Evolutionary conservation across 1,140 invertebrate species (phyloP).

Genomic region (Drosophila lacertosa): DNA sequence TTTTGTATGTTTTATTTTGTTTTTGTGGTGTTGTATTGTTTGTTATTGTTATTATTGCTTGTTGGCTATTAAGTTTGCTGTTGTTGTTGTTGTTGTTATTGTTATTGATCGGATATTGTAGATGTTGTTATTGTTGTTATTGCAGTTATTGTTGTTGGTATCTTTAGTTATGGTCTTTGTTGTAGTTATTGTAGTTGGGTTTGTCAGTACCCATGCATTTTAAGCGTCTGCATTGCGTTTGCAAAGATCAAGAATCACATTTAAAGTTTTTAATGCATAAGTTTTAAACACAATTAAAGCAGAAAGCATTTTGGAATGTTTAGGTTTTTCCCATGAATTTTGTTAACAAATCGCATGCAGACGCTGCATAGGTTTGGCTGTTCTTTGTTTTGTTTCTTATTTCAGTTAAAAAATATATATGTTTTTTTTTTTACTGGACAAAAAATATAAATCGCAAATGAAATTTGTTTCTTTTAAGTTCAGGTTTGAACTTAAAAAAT

Average conservation of each 20-base stretch:
- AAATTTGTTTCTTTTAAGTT: slow-evolving; percentile 59
- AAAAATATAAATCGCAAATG: slow-evolving; percentile 45
- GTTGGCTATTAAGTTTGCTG: slow-evolving; percentile 40
- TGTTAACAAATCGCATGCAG: slow-evolving; percentile 24
- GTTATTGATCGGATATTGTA: slow-evolving; percentile 73
- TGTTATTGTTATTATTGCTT: slow-evolving; percentile 55
- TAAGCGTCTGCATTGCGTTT: slow-evolving; percentile 42
- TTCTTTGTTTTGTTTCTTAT: slow-evolving; percentile 36
- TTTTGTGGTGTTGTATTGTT: slow-evolving; percentile 57
- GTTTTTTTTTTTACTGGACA: slow-evolving; percentile 20
- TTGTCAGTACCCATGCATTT: slow-evolving; percentile 36
- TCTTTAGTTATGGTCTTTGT: slow-evolving; percentile 47
- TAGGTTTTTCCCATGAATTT: slow-evolving; percentile 18
- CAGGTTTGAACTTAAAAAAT: slow-evolving; percentile 28
- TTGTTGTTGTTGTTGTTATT: slow-evolving; percentile 70
- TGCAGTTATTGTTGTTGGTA: slow-evolving; percentile 49
- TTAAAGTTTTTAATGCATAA: slow-evolving; percentile 27
- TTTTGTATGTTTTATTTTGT: slow-evolving; percentile 49
- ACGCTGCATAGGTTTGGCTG: slow-evolving; percentile 45
- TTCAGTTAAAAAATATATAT: slow-evolving; percentile 43
- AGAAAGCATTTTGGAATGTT: slow-evolving; percentile 58
- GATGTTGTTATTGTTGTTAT: slow-evolving; percentile 60
- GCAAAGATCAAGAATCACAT: slow-evolving; percentile 26
- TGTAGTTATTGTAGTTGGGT: slow-evolving; percentile 63
- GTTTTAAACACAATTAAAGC: slow-evolving; percentile 17